Base-by-base conservation (phyloP, 2,113 vertebrate genomes). In the Chaetura pelagica region DNA sequence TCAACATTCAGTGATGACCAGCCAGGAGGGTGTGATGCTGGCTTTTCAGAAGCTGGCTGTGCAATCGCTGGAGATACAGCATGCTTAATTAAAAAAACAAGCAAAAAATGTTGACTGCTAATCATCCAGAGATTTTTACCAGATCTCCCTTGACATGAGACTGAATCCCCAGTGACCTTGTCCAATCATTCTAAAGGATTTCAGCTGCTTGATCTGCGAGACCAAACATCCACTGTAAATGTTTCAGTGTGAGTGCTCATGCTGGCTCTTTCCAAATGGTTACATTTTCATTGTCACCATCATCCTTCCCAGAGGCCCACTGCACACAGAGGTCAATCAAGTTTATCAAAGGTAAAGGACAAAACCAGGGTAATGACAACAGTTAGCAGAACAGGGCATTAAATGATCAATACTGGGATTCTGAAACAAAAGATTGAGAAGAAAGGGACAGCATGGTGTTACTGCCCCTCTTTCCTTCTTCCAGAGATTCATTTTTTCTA, bases 311-410 rank as follows among this genome's bases (percentile, higher is more conserved):
- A 81, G 57, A 92, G 72, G 80, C 57, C 24, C 38, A 34, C 26
- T 71, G 81, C 77, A 84, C 61, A 75, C 2, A 3, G 34, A 91
- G 86, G 80, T 90, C 76, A 96, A 40, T 40, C 80, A 73, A 94
- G 72, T 49, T 76, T 87, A 85, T 58, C 64, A 94, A 78, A 80
- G 40, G 38, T 74, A 93, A 94, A 94, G 84, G 64, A 95, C 76
- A 94, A 94, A 84, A 90, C 7, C 64, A 84, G 55, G 49, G 57
- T 90, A 94, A 96, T 30, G 79, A 86, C 55, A 94, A 78, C 52
- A 72, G 61, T 78, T 81, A 93, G 71, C 8, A 86, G 23, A 92
- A 89, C 16, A 87, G 30, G 18, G 21, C 76, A 87, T 93, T 94
- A 94, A 77, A 72, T n/a, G 64, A 93, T 93, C 86, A 67, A 94